Conservation (phyloP, 30 jellyfish, hydroid and myxozoan genomes). For the Pseudorhiza aurosa region DNA sequence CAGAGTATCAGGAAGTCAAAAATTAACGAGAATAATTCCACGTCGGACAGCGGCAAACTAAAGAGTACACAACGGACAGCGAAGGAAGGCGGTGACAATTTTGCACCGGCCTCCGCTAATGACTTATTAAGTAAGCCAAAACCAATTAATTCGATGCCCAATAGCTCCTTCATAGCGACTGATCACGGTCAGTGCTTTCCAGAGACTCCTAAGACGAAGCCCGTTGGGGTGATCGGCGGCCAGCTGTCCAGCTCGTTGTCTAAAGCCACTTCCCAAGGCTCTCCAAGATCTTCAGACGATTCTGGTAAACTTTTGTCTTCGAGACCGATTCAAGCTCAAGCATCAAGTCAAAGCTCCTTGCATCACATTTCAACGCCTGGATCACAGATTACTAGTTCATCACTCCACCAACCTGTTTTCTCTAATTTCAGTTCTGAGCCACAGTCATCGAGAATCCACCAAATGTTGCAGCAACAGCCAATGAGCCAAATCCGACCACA, state of each 20-base stretch:
- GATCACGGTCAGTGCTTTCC: conserved; percentile 13
- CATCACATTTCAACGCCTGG: conserved; percentile 13
- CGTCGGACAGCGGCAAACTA: neutral
- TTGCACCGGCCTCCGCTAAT: neutral
- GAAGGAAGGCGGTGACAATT: neutral
- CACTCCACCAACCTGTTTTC: conserved; percentile 1
- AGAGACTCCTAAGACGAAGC: conserved; percentile 27
- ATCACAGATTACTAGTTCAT: conserved; percentile 7
- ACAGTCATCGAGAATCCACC: conserved; percentile 49
- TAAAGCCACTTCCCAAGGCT: neutral
- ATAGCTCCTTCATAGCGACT: conserved; percentile 2
- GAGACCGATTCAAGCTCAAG: conserved; percentile 5
- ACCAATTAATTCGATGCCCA: neutral
- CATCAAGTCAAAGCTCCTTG: neutral
- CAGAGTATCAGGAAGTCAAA: neutral
- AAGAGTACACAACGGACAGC: neutral
- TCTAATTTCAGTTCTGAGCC: conserved; percentile 22
- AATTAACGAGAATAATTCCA: neutral
- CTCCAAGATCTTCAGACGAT: conserved; percentile 2
- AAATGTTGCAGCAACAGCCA: conserved; percentile 52
- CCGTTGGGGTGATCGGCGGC: conserved; percentile 62
- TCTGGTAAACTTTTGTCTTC: conserved; percentile 14
- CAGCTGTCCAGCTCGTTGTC: conserved; percentile 25
- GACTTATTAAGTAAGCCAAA: neutral
- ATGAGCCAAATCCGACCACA: conserved; percentile 10